Percentiles rank a stretch among this genome's conserved stretches.
phyloP scores from a whole-genome alignment of 2,888 invertebrate species.

The Scrobipalpa costella region DNA sequence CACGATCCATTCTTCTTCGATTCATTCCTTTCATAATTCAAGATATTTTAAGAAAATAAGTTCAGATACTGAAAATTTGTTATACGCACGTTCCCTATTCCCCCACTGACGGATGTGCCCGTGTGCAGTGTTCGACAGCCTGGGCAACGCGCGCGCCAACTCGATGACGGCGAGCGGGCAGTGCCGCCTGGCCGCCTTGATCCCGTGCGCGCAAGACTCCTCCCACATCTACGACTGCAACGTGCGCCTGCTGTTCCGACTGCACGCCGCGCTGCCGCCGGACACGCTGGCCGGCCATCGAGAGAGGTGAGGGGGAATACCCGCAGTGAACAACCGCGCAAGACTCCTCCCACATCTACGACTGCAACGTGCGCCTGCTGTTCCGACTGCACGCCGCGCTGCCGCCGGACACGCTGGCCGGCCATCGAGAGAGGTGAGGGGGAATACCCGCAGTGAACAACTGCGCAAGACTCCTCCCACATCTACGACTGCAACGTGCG shows the following conservation, averaged over 20 bases:
- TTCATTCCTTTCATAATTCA: too few relatives aligned
- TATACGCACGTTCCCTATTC: not conserved
- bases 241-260: constrained; percentile 96
- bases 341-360: constrained; percentile 98
- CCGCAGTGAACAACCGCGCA: too few relatives aligned
- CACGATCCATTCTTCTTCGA: too few relatives aligned
- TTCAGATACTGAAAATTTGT: too few relatives aligned
- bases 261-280: constrained; percentile 94
- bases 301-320: constrained; percentile 82
- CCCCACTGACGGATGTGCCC: too few relatives aligned
- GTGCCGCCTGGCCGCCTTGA: constrained; percentile 96
- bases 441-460: too few relatives aligned
- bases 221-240: constrained; percentile 97
- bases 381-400: constrained; percentile 96
- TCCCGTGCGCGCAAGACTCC: constrained; percentile 96
- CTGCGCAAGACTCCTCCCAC: constrained; percentile 96
- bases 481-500: constrained; percentile 98
- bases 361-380: constrained; percentile 96
- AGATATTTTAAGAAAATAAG: too few relatives aligned
- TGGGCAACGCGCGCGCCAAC: constrained; percentile 96
- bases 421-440: constrained; percentile 89
- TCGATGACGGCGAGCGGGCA: constrained; percentile 99
- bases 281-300: constrained; percentile 95
- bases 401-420: constrained; percentile 93
- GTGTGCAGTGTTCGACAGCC: constrained; percentile 91